Evolutionary conservation across 2,888 invertebrate genomes (phyloP), one percentile per base, ranked within the genome.

Genomic region (Cenopis cana): DNA sequence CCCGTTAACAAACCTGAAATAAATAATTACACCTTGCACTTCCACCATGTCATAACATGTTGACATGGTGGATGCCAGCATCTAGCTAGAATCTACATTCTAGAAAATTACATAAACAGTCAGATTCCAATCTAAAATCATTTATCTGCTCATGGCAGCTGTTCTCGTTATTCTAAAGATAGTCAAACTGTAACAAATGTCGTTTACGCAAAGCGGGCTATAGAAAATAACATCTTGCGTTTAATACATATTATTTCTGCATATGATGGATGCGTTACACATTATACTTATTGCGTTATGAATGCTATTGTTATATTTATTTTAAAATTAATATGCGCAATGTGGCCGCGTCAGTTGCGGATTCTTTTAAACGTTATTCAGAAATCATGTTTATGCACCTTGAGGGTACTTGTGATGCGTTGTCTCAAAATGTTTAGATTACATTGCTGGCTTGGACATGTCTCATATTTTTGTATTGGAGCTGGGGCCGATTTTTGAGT

Each of bases 331-430:
- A 77, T 80, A 78, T 85, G 73, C 74, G 80, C 81, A 90, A 90
- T 89, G 85, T 89, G 90, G 76, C 79, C 75, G 78, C 78, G 80
- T 82, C 85, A 83, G 81, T 85, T 85, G 85, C 80, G 77, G 82
- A 82, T 83, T 82, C 78, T 82, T 75, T 78, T 73, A 72, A 77
- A 74, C 74, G 74, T 75, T 80, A 78, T 79, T 76, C 76, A 74
- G 72, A 75, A 78, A 70, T 68, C 60, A 66, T 75, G 76, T 76
- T 72, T 76, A 66, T 78, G 75, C 80, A 77, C 75, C 79, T 78
- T 75, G 69, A 62, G 33, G 10, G 18, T 9, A 36, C 24, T 12
- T 12, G 55, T 41, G 38, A 11, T 17, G 33, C 8, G 14, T 61
- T 24, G 36, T 38, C 50, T 6, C 50, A 41, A 17, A 60, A 5